Base-by-base conservation (phyloP, 2,113 vertebrate genomes). In the Seriola rivoliana region DNA sequence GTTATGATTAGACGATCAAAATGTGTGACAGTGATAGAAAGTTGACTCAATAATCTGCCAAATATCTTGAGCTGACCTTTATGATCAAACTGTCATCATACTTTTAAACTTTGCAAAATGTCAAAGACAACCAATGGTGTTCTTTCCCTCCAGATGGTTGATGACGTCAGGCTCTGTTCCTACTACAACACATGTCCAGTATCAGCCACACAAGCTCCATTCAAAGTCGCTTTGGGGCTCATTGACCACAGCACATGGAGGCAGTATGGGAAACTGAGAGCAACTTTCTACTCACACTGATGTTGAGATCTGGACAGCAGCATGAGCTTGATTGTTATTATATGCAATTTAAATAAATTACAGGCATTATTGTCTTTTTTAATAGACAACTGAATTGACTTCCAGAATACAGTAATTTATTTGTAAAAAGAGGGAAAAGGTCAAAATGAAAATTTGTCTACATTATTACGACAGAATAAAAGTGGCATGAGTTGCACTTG, bases 131-230 rank as follows among this genome's bases (percentile, higher is more conserved):
- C 78, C 73, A 78, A 73, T 75, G 55, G 38, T 65, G 17, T 50
- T 1, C 7, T 73, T 91, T 93, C 75, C 84, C 88, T 90, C 82
- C 91, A 91, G 86, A 94, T 88, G 86, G 83, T 57, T 48, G 71
- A 62, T 86, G 85, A 87, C 11, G 75, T 85, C 76, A 87, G 46
- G 0, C 71, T 80, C 36, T 17, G 79, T 54, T 29, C 57, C 66
- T 40, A 60, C 9, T 10, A 70, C 46, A 48, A 29, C 75, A 58
- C 75, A 84, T 62, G 57, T 38, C 60, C 77, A 64, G 57, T 34
- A 80, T 79, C 82, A 58, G 48, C 65, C 79, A 90, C 78, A 25
- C n/a, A 74, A 63, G 52, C 25, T 65, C 42, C 21, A 14, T 59
- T 80, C 46, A 79, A 14, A 13, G 16, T 70, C 78, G 75, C 70